Base-by-base conservation (phyloP, 2,888 invertebrate species). In the Eupithecia insigniata region DNA sequence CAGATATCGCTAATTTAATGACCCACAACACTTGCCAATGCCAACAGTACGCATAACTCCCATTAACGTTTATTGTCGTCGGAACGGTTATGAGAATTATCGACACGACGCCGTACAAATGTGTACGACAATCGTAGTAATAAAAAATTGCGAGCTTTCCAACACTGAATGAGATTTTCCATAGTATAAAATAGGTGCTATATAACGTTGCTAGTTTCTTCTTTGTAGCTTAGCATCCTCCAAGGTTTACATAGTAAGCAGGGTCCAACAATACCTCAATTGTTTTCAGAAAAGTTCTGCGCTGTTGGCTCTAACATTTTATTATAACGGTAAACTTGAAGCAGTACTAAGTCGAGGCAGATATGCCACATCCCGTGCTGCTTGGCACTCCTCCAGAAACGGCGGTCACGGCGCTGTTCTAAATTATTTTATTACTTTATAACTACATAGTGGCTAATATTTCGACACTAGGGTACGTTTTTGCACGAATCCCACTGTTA, bases 351-450 rank as follows among this genome's bases (percentile, higher is more conserved):
- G 77, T 77, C 81, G 78, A 81, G 79, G 79, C 82, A 81, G 77
- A 87, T 67, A 84, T 80, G 83, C 83, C 80, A 84, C 84, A 84
- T 81, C 84, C 87, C 80, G 84, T 81, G 79, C 83, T 83, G 82
- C 78, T 83, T 90, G 90, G 90, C 90, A 78, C 73, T 71, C 73
- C 69, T 86, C 90, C 90, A 90, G 81, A 73, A 82, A 82, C 80
- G 75, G 80, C 77, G 84, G 86, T 85, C 85, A 83, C 83, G 84
- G 82, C 72, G 79, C 77, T 84, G 80, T 85, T 86, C 84, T 84
- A 87, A 89, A 90, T 90, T 89, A 90, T 89, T 89, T 87, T 89
- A 90, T 88, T 83, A 85, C 88, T 87, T 85, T 82, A 85, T 87
- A 83, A 83, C 84, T 82, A 81, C n/a, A n/a, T 76, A 80, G 78